A percentile compares a stretch with the other conserved stretches of the same genome.
Conservation (phyloP, 2,113 vertebrate species). For the Lanius ludovicianus region DNA sequence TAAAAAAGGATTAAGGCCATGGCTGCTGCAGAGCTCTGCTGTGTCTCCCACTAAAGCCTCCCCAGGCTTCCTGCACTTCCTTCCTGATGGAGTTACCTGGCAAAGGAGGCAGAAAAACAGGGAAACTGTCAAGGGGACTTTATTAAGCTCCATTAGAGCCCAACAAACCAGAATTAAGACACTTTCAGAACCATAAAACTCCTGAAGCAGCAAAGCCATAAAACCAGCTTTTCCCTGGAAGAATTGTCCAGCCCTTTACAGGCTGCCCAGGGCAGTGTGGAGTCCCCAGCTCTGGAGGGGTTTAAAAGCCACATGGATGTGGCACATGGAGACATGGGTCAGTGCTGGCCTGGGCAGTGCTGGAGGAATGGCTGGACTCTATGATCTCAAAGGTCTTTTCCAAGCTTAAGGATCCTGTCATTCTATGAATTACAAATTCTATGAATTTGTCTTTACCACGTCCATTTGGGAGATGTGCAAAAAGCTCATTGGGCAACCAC, state of each 20-base stretch:
- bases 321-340: neutral
- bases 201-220: neutral
- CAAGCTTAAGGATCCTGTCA: neutral
- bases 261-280: neutral
- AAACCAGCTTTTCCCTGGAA: neutral
- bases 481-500: rapidly evolving
- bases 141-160: neutral
- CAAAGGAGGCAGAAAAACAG: neutral
- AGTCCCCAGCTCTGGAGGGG: neutral
- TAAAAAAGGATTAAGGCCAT: neutral
- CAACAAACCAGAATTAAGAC: neutral
- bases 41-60: neutral
- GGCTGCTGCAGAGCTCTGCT: neutral
- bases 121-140: neutral
- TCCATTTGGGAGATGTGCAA: neutral
- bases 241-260: neutral
- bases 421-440: neutral
- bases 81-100: neutral
- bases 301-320: neutral
- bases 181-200: neutral
- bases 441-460: rapidly evolving
- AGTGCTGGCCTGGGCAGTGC: neutral
- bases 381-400: neutral
- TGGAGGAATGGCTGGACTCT: neutral
- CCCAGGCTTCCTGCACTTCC: neutral